phyloP scores from a whole-genome alignment of 2,797 vertebrate species.

The Eulemur rubriventer region DNA sequence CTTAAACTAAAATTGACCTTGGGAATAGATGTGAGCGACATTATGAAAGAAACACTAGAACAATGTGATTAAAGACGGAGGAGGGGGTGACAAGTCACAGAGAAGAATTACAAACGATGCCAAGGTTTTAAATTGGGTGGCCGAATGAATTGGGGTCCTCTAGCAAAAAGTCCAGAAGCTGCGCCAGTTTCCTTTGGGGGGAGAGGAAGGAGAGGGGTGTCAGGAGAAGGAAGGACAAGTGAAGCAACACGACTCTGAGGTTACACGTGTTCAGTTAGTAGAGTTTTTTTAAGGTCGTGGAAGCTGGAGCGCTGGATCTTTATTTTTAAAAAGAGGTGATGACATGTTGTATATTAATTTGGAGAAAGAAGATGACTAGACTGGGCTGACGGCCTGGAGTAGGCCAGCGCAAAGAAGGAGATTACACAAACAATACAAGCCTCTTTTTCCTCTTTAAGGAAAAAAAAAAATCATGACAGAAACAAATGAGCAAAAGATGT shows the following conservation, averaged over 20 bases:
- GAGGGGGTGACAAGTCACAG: not conserved
- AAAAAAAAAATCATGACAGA: not conserved
- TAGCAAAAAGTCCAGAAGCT: not conserved
- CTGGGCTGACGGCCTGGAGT: not conserved
- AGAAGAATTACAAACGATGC: not conserved
- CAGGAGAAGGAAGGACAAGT: not conserved
- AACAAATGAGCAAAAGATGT: not conserved
- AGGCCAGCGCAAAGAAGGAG: constrained; percentile 36
- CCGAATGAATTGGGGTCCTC: not conserved
- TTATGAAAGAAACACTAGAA: not conserved
- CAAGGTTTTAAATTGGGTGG: not conserved
- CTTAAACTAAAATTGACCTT: not conserved
- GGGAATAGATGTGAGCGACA: not conserved
- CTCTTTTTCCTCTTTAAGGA: constrained; percentile 35
- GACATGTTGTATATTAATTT: constrained; percentile 60
- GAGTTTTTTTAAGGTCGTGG: constrained; percentile 32
- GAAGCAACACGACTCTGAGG: not conserved
- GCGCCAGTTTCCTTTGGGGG: not conserved
- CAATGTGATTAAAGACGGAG: not conserved
- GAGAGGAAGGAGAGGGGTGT: not conserved
- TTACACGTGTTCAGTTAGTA: not conserved
- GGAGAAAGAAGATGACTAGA: not conserved
- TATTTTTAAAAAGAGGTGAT: constrained; percentile 61
- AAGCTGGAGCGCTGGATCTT: constrained; percentile 4
- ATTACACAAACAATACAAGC: not conserved